Conservation (phyloP, 2,888 invertebrate species). For the Agrotis exclamationis region DNA sequence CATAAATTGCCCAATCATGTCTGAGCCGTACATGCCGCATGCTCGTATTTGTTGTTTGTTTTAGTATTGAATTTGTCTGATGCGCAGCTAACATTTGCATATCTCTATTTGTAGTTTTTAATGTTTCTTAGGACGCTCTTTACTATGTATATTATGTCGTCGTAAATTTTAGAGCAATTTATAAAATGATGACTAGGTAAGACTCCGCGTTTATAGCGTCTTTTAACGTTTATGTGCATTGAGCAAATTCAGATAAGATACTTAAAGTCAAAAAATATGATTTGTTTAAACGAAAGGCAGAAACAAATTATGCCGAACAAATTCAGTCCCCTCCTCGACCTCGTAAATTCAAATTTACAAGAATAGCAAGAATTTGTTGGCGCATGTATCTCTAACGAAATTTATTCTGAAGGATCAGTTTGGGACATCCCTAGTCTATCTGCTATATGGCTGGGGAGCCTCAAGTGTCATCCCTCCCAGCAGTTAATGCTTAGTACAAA, state of each 20-base stretch:
- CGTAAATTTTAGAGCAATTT: conserved; percentile 10
- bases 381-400: conserved; percentile 53
- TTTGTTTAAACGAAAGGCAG: conserved; percentile 24
- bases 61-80: conserved; percentile 30
- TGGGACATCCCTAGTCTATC: conserved; percentile 61
- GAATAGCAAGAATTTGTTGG: conserved; percentile 58
- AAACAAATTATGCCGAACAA: conserved; percentile 41
- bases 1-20: conserved; percentile 46
- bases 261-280: conserved; percentile 7
- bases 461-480: conserved; percentile 46
- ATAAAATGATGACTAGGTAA: background rate
- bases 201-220: background rate
- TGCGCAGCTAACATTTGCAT: conserved; percentile 32
- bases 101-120: conserved; percentile 22
- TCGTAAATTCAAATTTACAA: conserved; percentile 60
- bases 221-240: background rate
- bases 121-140: background rate
- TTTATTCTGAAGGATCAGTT: conserved; percentile 61
- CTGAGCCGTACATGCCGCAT: conserved; percentile 22
- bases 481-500: conserved; percentile 51
- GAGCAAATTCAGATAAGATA: conserved; percentile 7
- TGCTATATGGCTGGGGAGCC: conserved; percentile 46
- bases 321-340: conserved; percentile 32
- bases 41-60: conserved; percentile 34
- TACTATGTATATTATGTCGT: conserved; percentile 1